These are phyloP conservation scores for Steinernema feltiae DNA, from an alignment of 1,140 invertebrate genomes.

Conservation along the genomic window DNA sequence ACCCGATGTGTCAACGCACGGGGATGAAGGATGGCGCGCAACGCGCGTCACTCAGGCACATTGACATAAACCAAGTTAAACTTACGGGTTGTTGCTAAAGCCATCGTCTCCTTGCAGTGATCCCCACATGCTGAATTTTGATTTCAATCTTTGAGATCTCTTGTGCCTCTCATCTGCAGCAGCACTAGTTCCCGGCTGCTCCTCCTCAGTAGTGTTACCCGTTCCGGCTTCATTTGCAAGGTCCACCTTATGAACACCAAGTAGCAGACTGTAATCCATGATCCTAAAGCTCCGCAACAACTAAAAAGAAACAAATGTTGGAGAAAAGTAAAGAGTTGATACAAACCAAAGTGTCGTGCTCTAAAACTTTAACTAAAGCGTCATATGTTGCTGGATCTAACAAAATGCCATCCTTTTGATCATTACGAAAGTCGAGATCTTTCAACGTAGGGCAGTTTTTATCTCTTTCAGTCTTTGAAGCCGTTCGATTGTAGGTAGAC, in stretches of 20 bases:
- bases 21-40: slow-evolving; percentile 17
- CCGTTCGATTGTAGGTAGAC: slow-evolving; percentile 90
- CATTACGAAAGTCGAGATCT: slow-evolving; percentile 84
- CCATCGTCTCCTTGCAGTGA: slow-evolving; percentile 14
- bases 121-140: slow-evolving; percentile 19
- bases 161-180: not conserved
- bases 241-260: slow-evolving; percentile 90
- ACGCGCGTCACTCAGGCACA: no score
- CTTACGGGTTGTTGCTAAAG: slow-evolving; percentile 15
- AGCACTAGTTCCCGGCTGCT: slow-evolving; percentile 17
- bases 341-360: slow-evolving; percentile 81
- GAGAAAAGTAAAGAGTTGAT: slow-evolving; percentile 11
- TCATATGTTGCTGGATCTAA: slow-evolving; percentile 88
- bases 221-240: slow-evolving; percentile 73
- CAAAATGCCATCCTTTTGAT: slow-evolving; percentile 79
- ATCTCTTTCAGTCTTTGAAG: slow-evolving; percentile 78
- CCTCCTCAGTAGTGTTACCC: slow-evolving; percentile 20
- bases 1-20: not conserved
- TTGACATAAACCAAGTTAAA: no score
- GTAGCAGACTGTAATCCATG: slow-evolving; percentile 93
- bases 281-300: slow-evolving; percentile 95
- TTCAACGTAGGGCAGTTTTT: slow-evolving; percentile 90
- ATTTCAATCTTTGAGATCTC: slow-evolving; percentile 18
- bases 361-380: slow-evolving; percentile 86
- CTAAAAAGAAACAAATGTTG: slow-evolving; percentile 50